Percentiles rank a stretch among this genome's conserved stretches.
Conservation (phyloP, 2,888 invertebrate species). For the Melangyna quadrimaculata region DNA sequence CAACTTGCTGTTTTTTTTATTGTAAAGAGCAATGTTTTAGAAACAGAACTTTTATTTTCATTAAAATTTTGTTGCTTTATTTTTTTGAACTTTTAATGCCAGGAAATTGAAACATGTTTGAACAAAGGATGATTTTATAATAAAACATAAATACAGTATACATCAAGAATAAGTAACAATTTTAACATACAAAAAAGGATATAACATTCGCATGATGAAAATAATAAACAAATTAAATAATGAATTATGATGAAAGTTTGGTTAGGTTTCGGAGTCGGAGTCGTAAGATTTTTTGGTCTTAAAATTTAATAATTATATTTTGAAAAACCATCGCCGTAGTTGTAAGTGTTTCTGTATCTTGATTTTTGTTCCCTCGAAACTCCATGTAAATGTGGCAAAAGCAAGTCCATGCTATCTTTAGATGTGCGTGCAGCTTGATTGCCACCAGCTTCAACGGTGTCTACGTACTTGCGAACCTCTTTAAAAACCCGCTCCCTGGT, state of each 20-base stretch:
- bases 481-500: slow-evolving; percentile 85
- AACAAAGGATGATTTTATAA: slow-evolving; percentile 69
- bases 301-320: slow-evolving; percentile 57
- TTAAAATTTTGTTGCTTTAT: slow-evolving; percentile 6
- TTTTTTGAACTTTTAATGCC: slow-evolving; percentile 60
- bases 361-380: slow-evolving; percentile 68
- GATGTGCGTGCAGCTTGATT: slow-evolving; percentile 83
- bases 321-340: slow-evolving; percentile 59
- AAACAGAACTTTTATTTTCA: slow-evolving; percentile 14
- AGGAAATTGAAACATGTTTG: slow-evolving; percentile 81
- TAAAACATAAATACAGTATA: slow-evolving; percentile 58
- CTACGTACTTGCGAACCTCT: slow-evolving; percentile 84
- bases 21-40: slow-evolving; percentile 1
- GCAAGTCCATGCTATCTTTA: slow-evolving; percentile 85
- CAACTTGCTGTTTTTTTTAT: slow-evolving; percentile 68
- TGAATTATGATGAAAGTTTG: slow-evolving; percentile 22
- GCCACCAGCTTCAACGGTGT: slow-evolving; percentile 83
- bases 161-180: slow-evolving; percentile 56
- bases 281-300: background rate
- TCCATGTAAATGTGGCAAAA: slow-evolving; percentile 84
- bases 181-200: slow-evolving; percentile 25
- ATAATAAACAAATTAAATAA: background rate
- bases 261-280: slow-evolving; percentile 32
- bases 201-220: slow-evolving; percentile 26
- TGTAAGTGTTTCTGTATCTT: slow-evolving; percentile 56